Evolutionary conservation across 2,113 vertebrate species (phyloP), one percentile per base, ranked within the genome.

Genomic region (Microcebus griseorufus): DNA sequence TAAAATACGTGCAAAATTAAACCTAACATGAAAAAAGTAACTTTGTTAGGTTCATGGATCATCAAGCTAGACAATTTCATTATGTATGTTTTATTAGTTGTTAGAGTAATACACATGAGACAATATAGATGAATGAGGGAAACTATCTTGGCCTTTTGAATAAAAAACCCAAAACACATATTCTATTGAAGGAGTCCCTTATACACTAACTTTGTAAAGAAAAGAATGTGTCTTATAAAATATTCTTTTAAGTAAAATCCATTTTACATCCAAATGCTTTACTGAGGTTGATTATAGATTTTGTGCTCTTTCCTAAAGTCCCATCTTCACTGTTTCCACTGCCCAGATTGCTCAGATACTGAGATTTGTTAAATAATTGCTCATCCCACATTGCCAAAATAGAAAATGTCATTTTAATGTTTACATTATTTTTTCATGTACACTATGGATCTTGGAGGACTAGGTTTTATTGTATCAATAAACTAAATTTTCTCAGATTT

Each of bases 381-480:
- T 0, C 32, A 45, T 5, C 2, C 39, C 20, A 37, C 22, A 78
- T 23, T 82, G n/a, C 9, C n/a, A 90, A 85, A 88, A 85, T 25
- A 81, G 83, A 22, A 64, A 45, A 18, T 65, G 39, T 29, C 22
- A 39, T 7, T n/a, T 78, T 58, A 23, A 94, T 22, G 88, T 25
- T 84, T 85, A 85, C 65, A 85, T 67, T 65, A 62, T 22, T 58
- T 92, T 93, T 95, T 9, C 14, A 90, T 69, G 12, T 60, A 48
- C 1, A 34, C 5, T 84, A 14, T 64, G 55, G 7, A 42, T 96
- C 6, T 32, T 20, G 4, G 10, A 81, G 3, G 20, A 4, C 12
- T 62, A 72, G 4, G 17, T 64, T 93, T 97, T 79, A 88, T n/a
- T 76, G 97, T 25, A 90, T n/a, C 34, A 90, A 53, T 37, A 65